Base-by-base conservation (phyloP, 2,113 vertebrate species). In the Platanista minor region DNA sequence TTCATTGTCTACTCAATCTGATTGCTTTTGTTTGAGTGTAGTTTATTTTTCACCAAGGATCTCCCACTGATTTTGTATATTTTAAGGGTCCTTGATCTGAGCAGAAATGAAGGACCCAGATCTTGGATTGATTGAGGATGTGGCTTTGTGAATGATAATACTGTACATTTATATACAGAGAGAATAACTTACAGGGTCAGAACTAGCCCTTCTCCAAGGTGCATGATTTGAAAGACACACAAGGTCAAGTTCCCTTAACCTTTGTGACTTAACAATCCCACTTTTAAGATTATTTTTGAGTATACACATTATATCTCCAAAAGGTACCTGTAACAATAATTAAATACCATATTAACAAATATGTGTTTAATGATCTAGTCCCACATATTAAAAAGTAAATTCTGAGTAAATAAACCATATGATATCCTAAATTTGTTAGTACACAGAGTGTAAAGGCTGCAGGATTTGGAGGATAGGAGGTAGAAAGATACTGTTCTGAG, bases 1-100 rank as follows among this genome's bases (percentile, higher is more conserved):
- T 91, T 81, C 41, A 84, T 91, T 91, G 29, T 52, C 36, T 94
- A 57, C 33, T 94, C 27, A 87, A 18, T 36, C 57, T 78, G 77
- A 84, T 57, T 90, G 46, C 25, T 93, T 88, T 94, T 78, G 25
- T 92, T 83, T 92, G 80, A 91, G 25, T 27, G 13, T 3, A 95
- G 20, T 91, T 97, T 96, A 84, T 77, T 92, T 96, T 94, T 92
- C 74, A 25, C 20, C 36, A 89, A 92, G 2, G 25, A 87, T 87
- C 15, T 93, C 23, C 15, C 78, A 75, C 31, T 92, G 5, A 81
- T 33, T 96, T 52, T 84, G 21, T 69, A 29, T 96, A 83, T 67
- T 94, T 96, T 91, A 97, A 95, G 23, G 23, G 14, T 89, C 18
- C 23, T 89, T 78, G 33, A 82, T 93, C 83, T 87, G 25, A 92